Percentiles rank a stretch among this genome's conserved stretches.
Evolutionary conservation across 2,113 vertebrate genomes (phyloP).

Genomic region (Platichthys stellatus): DNA sequence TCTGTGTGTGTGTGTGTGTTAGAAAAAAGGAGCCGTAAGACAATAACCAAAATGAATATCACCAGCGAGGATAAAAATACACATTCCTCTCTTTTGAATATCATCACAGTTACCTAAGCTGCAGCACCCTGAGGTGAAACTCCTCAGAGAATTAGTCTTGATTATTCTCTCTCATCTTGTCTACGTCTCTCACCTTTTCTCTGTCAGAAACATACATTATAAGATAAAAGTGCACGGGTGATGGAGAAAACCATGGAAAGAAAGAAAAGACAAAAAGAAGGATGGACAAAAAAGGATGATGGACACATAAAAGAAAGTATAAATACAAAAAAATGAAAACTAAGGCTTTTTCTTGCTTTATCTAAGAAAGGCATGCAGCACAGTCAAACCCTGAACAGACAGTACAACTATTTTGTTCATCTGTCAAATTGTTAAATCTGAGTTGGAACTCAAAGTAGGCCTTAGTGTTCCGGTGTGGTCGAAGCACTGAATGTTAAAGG

Average conservation of each 20-base stretch:
- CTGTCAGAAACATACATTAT: neutral
- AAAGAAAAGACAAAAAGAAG: neutral
- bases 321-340: too few species aligned
- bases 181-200: constrained; percentile 6
- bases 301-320: neutral
- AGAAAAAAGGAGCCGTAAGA: constrained; percentile 56
- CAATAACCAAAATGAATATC: constrained; percentile 63
- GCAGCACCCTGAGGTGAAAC: constrained; percentile 46
- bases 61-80: constrained; percentile 64
- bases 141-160: constrained; percentile 52
- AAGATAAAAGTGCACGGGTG: neutral
- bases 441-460: too few species aligned
- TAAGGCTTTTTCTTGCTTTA: neutral
- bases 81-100: constrained; percentile 53
- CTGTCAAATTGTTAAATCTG: too few species aligned
- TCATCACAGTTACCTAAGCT: constrained; percentile 47
- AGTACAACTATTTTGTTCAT: too few species aligned
- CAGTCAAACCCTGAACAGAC: neutral
- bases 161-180: constrained; percentile 32
- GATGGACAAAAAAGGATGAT: neutral
- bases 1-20: constrained; percentile 29
- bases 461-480: too few species aligned
- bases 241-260: neutral
- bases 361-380: neutral
- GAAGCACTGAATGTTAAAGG: too few species aligned